Conservation (phyloP, 1,140 invertebrate genomes). For the Papilio polytes region DNA sequence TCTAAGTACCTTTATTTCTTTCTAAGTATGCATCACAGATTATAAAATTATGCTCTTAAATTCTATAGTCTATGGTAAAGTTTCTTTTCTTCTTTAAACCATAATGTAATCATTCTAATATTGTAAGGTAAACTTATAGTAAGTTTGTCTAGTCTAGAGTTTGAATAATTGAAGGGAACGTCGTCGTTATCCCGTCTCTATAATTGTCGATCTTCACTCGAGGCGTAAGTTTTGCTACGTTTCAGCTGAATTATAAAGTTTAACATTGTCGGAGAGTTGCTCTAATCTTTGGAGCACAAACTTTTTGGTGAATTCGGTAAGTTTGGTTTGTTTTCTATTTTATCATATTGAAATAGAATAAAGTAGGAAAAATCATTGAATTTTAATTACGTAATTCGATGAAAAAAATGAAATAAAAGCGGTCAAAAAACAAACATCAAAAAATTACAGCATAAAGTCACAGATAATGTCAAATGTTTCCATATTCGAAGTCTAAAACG, state of each 20-base stretch:
- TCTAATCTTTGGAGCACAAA: constrained; percentile 2
- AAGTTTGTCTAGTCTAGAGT: constrained; percentile 15
- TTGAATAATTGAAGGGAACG: constrained; percentile 30
- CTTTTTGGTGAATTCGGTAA: neutral
- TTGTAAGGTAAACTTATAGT: neutral
- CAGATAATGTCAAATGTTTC: neutral
- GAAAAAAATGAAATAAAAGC: too few relatives aligned
- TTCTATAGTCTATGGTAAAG: too few relatives aligned
- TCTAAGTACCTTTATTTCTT: too few relatives aligned
- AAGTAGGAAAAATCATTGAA: too few relatives aligned
- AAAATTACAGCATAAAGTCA: neutral
- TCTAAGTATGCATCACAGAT: too few relatives aligned
- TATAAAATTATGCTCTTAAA: too few relatives aligned
- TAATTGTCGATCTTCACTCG: constrained; percentile 10
- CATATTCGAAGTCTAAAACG: neutral
- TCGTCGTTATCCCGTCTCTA: neutral
- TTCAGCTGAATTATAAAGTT: constrained; percentile 19
- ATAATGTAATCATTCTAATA: neutral
- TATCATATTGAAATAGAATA: neutral
- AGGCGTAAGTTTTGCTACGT: neutral
- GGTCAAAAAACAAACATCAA: too few relatives aligned
- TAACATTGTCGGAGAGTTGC: neutral
- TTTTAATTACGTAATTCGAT: too few relatives aligned
- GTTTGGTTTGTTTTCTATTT: neutral
- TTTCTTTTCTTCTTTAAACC: neutral